Conservation (phyloP, 2,797 vertebrate genomes). For the Pseudochirops cupreus region DNA sequence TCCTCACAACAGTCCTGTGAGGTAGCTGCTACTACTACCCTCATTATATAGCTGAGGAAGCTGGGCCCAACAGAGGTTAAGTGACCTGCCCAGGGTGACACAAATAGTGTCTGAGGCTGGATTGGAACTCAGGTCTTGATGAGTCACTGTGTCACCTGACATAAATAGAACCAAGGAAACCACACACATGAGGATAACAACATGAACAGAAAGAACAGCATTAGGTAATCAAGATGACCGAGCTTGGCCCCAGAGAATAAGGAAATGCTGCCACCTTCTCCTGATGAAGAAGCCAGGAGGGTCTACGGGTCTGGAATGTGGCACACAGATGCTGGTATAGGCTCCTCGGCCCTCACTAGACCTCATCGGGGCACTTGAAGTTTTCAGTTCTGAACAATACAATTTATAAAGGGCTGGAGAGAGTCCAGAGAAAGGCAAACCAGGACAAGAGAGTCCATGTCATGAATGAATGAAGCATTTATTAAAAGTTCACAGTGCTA, state of each 20-base stretch:
- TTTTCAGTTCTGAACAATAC: not conserved
- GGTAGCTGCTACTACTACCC: not conserved
- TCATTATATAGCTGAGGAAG: conserved; percentile 14
- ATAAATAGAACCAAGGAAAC: not conserved
- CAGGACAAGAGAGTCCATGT: not conserved
- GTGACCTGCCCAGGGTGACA: not conserved
- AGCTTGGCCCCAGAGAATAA: not conserved
- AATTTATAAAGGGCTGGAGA: not conserved
- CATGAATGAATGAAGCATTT: not conserved
- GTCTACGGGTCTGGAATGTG: not conserved
- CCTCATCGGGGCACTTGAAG: not conserved
- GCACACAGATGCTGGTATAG: not conserved
- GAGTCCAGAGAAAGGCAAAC: not conserved
- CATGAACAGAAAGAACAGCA: not conserved
- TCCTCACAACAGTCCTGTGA: not conserved
- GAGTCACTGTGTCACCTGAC: not conserved
- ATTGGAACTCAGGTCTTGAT: not conserved
- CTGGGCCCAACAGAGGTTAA: conserved; percentile 28
- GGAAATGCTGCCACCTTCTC: no score
- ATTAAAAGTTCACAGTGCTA: not conserved
- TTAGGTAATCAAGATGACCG: not conserved
- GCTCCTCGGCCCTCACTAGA: not conserved
- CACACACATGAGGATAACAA: not conserved
- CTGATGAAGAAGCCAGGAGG: no score
- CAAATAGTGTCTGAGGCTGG: not conserved